Evolutionary conservation across 2,797 vertebrate genomes (phyloP).

Genomic region (Streptopelia turtur): DNA sequence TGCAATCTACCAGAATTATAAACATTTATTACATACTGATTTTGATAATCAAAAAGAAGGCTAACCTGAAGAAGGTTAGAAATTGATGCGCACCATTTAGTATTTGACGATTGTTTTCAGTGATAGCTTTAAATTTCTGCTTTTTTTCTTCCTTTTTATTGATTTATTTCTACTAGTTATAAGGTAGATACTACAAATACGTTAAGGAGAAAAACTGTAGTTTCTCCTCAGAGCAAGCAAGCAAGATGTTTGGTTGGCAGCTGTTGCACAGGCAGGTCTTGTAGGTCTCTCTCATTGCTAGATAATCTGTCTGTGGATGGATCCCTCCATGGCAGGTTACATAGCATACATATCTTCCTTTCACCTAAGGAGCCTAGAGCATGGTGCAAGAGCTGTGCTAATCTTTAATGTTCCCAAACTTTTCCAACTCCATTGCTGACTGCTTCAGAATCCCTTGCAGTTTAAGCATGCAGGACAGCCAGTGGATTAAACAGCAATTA

Average conservation of each 20-base stretch:
- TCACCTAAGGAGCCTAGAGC: background rate
- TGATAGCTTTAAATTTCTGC: background rate
- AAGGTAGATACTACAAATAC: background rate
- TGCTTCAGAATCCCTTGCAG: background rate
- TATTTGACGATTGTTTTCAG: background rate
- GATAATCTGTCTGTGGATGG: background rate
- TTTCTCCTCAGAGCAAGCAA: background rate
- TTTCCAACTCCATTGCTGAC: background rate
- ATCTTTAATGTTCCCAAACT: background rate
- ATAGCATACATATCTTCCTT: background rate
- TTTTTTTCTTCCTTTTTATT: background rate
- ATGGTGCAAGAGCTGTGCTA: background rate
- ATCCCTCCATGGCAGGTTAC: background rate
- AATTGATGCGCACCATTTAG: background rate
- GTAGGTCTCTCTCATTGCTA: background rate
- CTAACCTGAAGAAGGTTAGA: background rate
- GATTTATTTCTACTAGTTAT: background rate
- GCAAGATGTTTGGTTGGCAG: background rate
- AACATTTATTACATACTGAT: background rate
- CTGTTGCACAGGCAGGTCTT: background rate
- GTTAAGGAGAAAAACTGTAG: background rate
- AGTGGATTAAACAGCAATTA: background rate
- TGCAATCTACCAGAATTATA: background rate
- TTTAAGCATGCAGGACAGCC: background rate
- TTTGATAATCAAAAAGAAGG: background rate